Conservation (phyloP, 2,113 vertebrate species). For the Tragelaphus scriptus region DNA sequence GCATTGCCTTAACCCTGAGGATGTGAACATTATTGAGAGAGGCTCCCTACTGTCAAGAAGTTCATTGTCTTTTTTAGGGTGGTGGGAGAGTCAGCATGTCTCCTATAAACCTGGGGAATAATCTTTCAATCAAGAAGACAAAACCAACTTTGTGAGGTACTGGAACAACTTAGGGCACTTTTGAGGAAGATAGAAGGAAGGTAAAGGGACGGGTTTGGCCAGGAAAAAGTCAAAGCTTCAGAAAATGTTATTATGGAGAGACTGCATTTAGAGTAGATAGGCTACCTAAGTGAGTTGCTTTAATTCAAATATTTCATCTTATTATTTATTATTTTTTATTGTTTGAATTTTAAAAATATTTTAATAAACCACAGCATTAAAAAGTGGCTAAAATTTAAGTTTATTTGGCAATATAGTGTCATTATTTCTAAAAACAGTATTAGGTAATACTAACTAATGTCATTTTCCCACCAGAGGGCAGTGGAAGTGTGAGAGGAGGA, state of each 20-base stretch:
- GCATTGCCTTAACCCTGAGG: neutral
- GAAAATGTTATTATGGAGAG: neutral
- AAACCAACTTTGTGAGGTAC: neutral
- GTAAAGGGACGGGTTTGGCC: neutral
- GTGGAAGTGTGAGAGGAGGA: slow-evolving; percentile 88
- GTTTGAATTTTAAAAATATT: neutral
- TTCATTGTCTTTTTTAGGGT: neutral
- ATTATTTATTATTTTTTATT: neutral
- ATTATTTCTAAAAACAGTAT: neutral
- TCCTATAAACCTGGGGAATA: neutral
- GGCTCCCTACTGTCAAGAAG: neutral
- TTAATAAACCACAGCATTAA: neutral
- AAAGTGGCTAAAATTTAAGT: neutral
- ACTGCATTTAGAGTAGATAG: neutral
- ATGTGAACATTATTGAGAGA: neutral
- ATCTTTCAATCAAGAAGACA: neutral
- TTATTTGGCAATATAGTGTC: neutral
- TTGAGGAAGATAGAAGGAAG: neutral
- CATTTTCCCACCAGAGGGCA: slow-evolving; percentile 86
- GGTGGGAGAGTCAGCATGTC: neutral
- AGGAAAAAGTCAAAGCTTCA: neutral
- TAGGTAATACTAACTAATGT: slow-evolving; percentile 48
- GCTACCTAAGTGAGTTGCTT: neutral
- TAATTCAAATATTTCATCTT: neutral
- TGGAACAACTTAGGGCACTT: neutral